These are phyloP conservation scores for Gobius niger DNA, from an alignment of 2,113 vertebrate genomes.

Conservation along the genomic window DNA sequence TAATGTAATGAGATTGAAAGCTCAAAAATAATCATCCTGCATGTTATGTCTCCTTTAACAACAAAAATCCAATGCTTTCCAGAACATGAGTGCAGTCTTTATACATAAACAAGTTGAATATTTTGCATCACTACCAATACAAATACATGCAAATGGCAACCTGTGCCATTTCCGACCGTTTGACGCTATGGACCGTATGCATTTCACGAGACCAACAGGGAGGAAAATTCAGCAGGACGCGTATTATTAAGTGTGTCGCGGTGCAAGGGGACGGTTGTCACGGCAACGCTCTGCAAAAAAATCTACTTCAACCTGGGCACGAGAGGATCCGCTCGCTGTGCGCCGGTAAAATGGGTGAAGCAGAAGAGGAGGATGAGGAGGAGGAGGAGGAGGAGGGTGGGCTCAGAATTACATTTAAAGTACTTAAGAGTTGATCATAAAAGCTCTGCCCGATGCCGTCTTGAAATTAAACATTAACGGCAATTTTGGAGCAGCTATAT, in stretches of 20 bases:
- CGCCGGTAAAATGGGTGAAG: neutral
- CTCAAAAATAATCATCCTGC: too few species aligned
- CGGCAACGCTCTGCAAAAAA: conserved; percentile 45
- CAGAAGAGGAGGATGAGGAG: too few species aligned
- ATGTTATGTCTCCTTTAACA: too few species aligned
- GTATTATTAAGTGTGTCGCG: conserved; percentile 17
- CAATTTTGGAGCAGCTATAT: neutral
- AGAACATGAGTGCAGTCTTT: too few species aligned
- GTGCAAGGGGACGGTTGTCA: conserved; percentile 50
- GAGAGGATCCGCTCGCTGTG: conserved; percentile 30
- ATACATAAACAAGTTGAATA: too few species aligned
- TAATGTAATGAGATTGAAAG: too few species aligned
- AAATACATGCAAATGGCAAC: too few species aligned
- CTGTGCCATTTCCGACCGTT: too few species aligned
- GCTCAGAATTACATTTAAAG: too few species aligned
- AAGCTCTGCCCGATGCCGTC: neutral
- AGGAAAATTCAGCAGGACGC: conserved; percentile 11
- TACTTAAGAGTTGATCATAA: neutral
- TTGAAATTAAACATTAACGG: conserved; percentile 12
- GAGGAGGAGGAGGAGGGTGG: neutral
- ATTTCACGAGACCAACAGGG: neutral
- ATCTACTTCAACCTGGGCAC: conserved; percentile 10
- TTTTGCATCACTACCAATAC: too few species aligned
- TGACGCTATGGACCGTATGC: neutral
- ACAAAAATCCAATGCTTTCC: too few species aligned